Base-by-base conservation (phyloP, 1,140 invertebrate species). In the Heterodera schachtii region DNA sequence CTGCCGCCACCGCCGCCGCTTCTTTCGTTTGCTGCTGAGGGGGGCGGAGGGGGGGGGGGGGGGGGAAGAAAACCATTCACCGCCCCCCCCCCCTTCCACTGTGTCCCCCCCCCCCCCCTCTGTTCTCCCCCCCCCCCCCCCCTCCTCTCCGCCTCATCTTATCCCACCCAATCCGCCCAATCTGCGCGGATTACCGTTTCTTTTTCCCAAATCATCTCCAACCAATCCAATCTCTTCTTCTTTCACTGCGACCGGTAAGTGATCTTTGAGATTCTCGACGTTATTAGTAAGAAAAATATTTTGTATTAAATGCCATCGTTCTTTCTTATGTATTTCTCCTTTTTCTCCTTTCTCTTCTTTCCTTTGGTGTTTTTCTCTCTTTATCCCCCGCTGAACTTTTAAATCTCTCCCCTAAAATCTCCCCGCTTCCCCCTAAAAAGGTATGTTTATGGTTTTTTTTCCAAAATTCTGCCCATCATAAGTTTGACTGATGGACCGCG, bases 21-120 rank as follows among this genome's bases (percentile, higher is more conserved):
- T 11, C 31, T 71, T 71, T 31, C 41, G n/a, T 19, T 43, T 69
- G n/a, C 67, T 69, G n/a, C 19, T 19, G 69, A 71, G 13, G 69
- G 69, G 69, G 21, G n/a, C 19, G 0, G 69, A 71, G 13, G 69
- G 69, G 69, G 21, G 19, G 31, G 19, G 19, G 44, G 8, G 69
- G 69, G 69, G 21, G n/a, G n/a, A 31, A 71, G 44, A 43, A 71
- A 71, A 71, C 69, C 69, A 71, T 71, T 46, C 69, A 71, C 69
- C 69, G 69, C 69, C 6, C 31, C 69, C 31, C 9, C 41, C 69
- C 69, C 69, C 69, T 71, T 16, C n/a, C n/a, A n/a, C n/a, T n/a
- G n/a, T 49, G 4, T 49, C 47, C 47, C 47, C 47, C 47, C 9
- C 47, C 66, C 66, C 66, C n/a, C 4, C 66, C n/a, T n/a, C 66